Conservation (phyloP, 2,888 invertebrate genomes). For the Ethmia dodecea region DNA sequence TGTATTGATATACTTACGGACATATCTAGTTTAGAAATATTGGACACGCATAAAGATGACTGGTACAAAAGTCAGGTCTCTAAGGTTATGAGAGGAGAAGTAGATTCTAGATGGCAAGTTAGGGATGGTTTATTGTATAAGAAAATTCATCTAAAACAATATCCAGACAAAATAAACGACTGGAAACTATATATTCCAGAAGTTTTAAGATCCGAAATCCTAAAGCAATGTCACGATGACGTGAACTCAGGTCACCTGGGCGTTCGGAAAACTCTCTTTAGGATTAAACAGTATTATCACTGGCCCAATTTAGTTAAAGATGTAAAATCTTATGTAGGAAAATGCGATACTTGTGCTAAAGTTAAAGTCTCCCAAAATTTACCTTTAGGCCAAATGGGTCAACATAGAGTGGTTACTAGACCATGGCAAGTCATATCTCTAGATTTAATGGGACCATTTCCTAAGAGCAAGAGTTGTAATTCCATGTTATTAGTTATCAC, state of each 20-base stretch:
- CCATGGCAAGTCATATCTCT: constrained; percentile 10
- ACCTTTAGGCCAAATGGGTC: constrained; percentile 9
- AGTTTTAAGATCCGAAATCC: background rate
- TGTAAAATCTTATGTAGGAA: constrained; percentile 6
- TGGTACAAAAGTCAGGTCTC: background rate
- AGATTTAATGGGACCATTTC: constrained; percentile 14
- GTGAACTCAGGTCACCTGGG: constrained; percentile 7
- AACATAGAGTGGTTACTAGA: constrained; percentile 1
- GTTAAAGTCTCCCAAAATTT: constrained; percentile 7
- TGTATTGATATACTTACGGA: background rate
- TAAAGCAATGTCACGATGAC: constrained; percentile 10
- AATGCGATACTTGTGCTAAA: constrained; percentile 9
- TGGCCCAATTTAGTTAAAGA: constrained; percentile 10
- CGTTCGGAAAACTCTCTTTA: constrained; percentile 2
- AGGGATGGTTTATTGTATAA: constrained; percentile 6
- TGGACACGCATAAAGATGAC: background rate
- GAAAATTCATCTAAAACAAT: constrained; percentile 8
- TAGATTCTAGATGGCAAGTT: too few relatives aligned
- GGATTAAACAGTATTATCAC: constrained; percentile 5
- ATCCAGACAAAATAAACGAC: constrained; percentile 6
- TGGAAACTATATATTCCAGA: constrained; percentile 13
- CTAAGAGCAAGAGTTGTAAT: constrained; percentile 4
- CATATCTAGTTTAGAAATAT: background rate
- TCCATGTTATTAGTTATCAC: constrained; percentile 11
- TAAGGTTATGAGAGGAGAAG: too few relatives aligned